A percentile compares a stretch with the other conserved stretches of the same genome.
Evolutionary conservation across 2,113 vertebrate genomes (phyloP).

Genomic region (Leuciscus idus): DNA sequence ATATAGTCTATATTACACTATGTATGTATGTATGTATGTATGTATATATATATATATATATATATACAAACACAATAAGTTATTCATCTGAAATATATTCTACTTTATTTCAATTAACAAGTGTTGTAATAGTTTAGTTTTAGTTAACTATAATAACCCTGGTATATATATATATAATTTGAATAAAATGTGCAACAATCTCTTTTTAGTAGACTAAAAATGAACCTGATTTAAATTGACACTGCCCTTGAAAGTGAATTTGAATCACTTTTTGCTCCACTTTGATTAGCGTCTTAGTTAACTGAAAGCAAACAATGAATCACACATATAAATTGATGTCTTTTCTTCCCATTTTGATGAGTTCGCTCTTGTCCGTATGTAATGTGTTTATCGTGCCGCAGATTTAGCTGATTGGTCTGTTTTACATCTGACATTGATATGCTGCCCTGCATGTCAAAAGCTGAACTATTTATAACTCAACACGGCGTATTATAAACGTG

Average conservation of each 20-base stretch:
- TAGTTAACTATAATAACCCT: not conserved
- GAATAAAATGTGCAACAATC: not conserved
- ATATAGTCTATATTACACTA: too few relatives aligned
- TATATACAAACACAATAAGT: too few relatives aligned
- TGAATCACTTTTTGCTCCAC: not conserved
- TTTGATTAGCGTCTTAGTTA: not conserved
- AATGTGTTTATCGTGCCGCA: not conserved
- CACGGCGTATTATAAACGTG: not conserved
- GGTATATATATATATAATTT: not conserved
- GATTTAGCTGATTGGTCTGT: conserved; percentile 3
- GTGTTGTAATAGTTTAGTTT: not conserved
- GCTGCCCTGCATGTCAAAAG: not conserved
- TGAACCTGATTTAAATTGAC: not conserved
- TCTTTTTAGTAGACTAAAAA: not conserved
- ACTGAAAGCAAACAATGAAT: not conserved
- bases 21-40: too few relatives aligned
- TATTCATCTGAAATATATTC: too few relatives aligned
- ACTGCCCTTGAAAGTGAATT: not conserved
- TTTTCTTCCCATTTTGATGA: not conserved
- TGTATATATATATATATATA: too few relatives aligned
- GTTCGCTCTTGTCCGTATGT: not conserved
- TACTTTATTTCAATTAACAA: not conserved
- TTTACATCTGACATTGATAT: not conserved
- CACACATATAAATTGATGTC: not conserved
- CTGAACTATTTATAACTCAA: not conserved